phyloP scores from a whole-genome alignment of 2,888 invertebrate genomes.

The Pediacus dermestoides region DNA sequence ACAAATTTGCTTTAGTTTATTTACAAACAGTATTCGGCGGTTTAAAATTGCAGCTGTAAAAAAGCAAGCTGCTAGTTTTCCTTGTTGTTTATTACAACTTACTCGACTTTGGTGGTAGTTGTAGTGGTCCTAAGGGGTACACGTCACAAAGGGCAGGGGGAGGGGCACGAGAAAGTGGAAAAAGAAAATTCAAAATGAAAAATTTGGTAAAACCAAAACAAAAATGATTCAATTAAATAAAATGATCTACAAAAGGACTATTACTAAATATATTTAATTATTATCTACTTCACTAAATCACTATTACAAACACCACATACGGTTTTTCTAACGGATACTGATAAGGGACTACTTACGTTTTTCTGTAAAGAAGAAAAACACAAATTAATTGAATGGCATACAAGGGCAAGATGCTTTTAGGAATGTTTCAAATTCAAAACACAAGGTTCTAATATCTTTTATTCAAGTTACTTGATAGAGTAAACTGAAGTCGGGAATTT shows the following conservation, averaged over 20 bases:
- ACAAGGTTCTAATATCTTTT: too few relatives aligned
- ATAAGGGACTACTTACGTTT: conserved; percentile 35
- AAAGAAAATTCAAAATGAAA: conserved; percentile 41
- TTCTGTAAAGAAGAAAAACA: conserved; percentile 35
- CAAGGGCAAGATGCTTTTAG: too few relatives aligned
- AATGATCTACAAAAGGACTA: conserved; percentile 24
- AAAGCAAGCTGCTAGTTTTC: conserved; percentile 4
- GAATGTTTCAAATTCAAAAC: too few relatives aligned
- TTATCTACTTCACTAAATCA: too few relatives aligned
- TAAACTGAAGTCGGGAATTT: too few relatives aligned
- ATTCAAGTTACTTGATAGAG: too few relatives aligned
- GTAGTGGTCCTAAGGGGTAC: conserved; percentile 42
- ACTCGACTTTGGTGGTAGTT: conserved; percentile 47
- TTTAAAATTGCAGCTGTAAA: background rate
- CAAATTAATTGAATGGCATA: too few relatives aligned
- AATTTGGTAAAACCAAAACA: conserved; percentile 25
- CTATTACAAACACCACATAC: too few relatives aligned
- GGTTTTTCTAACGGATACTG: conserved; percentile 31
- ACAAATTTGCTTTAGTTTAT: conserved; percentile 18
- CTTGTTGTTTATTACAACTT: conserved; percentile 31
- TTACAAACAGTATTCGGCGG: conserved; percentile 21
- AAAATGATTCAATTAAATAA: conserved; percentile 26
- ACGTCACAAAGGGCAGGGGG: conserved; percentile 30
- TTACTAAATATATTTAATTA: conserved; percentile 24
- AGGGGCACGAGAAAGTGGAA: conserved; percentile 34